phyloP scores from a whole-genome alignment of 2,797 vertebrate genomes.

The Nannoperca obscura region DNA sequence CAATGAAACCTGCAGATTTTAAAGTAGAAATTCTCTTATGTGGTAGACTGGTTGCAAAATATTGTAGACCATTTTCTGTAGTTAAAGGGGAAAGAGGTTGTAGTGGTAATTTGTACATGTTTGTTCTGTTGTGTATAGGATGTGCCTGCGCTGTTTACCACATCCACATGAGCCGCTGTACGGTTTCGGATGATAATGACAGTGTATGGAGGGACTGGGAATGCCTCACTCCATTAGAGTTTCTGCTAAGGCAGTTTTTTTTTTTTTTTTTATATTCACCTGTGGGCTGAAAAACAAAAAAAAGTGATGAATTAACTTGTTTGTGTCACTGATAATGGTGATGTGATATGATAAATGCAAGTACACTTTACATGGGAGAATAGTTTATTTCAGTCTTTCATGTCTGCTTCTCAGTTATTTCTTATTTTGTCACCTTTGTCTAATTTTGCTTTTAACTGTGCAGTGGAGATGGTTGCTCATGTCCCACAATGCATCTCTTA shows the following conservation, averaged over 20 bases:
- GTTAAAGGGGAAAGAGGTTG: constrained; percentile 39
- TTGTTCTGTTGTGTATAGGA: constrained; percentile 79
- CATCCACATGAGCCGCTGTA: constrained; percentile 29
- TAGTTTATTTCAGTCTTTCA: constrained; percentile 23
- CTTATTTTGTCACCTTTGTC: constrained; percentile 54
- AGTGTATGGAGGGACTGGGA: constrained; percentile 64
- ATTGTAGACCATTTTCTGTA: constrained; percentile 60
- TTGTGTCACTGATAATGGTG: constrained; percentile 64
- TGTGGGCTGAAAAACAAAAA: constrained; percentile 68
- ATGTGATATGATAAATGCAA: constrained; percentile 56
- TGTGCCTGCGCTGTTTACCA: constrained; percentile 65
- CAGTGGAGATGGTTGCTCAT: constrained; percentile 54
- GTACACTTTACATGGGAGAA: constrained; percentile 62
- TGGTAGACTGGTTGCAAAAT: constrained; percentile 60
- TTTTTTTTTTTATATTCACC: constrained; percentile 47
- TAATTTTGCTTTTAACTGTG: constrained; percentile 54
- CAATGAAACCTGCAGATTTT: constrained; percentile 40
- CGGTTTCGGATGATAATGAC: constrained; percentile 25
- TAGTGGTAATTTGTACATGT: constrained; percentile 76
- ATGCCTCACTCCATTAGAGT: constrained; percentile 62
- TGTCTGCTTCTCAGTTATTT: constrained; percentile 39
- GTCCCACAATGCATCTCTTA: constrained; percentile 75
- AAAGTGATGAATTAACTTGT: constrained; percentile 48
- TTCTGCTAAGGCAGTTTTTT: constrained; percentile 42
- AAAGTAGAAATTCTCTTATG: constrained; percentile 60